Base-by-base conservation (phyloP, 2,888 invertebrate genomes). In the Steinernema carpocapsae region DNA sequence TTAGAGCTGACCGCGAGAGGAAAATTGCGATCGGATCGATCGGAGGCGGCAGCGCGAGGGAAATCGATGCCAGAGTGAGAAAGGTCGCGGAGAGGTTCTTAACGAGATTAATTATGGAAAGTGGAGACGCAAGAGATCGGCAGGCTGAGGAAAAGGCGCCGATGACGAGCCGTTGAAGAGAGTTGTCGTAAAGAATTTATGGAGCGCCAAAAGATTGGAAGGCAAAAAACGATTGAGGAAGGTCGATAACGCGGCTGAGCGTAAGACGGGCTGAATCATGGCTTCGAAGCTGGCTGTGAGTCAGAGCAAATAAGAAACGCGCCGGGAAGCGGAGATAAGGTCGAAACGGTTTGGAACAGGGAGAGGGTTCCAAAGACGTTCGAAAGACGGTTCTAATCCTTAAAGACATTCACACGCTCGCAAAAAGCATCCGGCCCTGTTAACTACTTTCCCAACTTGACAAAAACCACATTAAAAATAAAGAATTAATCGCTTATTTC, bases 81-180 rank as follows among this genome's bases (percentile, higher is more conserved):
- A 64, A 64, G 32, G 32, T 32, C 64, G 56, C 17, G 19, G 48
- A 48, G 48, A 48, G n/a, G 48, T 22, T 64, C 29, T 64, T 64
- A 29, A 12, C 64, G 37, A 37, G 64, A 64, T 64, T 64, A 64
- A 64, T 64, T 64, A 64, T n/a, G 64, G 64, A 64, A 64, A 32
- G 10, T 10, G 37, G 10, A 37, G 37, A 37, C 37, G 10, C 37
- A 10, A 37, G 10, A 37, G 37, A 10, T 37, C 37, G 37, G 37
- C 37, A 37, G 37, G 64, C 17, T 29, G 48, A 17, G 48, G 14
- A 14, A 10, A 10, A 37, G n/a, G 48, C 17, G 48, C 48, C 48
- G 48, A 17, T 48, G 48, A 48, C 64, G 37, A 32, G 32, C 32
- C 29, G 32, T 12, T n/a, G 64, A 64, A 6, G 22, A 10, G 56